A percentile compares a stretch with the other conserved stretches of the same genome.
Evolutionary conservation across 2,888 invertebrate genomes (phyloP).

Genomic region (Aphodius sticticus): DNA sequence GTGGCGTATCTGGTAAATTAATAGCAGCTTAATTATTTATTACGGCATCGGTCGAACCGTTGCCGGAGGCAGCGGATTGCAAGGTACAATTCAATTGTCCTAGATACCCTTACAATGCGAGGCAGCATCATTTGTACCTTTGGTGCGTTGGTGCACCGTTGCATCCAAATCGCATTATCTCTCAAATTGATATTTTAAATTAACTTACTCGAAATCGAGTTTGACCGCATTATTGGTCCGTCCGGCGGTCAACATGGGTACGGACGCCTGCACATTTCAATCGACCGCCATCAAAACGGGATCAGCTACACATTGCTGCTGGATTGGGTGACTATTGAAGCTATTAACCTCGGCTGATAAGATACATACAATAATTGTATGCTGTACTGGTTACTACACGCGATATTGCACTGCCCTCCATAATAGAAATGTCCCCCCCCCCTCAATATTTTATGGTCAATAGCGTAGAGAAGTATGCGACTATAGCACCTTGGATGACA

Average conservation of each 20-base stretch:
- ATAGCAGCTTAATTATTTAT: constrained; percentile 21
- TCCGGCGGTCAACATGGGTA: neutral
- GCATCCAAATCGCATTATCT: constrained; percentile 20
- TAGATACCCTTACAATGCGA: constrained; percentile 22
- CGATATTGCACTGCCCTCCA: too few species aligned
- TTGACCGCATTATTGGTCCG: neutral
- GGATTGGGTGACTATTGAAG: neutral
- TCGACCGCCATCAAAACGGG: neutral
- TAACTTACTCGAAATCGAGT: neutral
- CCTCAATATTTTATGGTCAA: too few species aligned
- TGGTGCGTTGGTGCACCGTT: constrained; percentile 7
- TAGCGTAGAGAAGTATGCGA: too few species aligned
- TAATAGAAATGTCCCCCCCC: too few species aligned
- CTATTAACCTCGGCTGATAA: neutral
- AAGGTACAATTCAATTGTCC: constrained; percentile 31
- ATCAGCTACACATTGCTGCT: neutral
- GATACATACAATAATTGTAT: neutral
- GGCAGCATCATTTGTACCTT: constrained; percentile 12
- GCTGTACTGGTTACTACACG: too few species aligned
- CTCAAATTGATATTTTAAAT: constrained; percentile 21
- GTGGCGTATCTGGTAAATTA: constrained; percentile 18
- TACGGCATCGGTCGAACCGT: constrained; percentile 21
- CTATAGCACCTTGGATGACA: too few species aligned
- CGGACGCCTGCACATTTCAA: neutral
- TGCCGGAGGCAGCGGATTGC: constrained; percentile 26